Percentiles rank a stretch among this genome's conserved stretches.
phyloP scores from a whole-genome alignment of 2,113 vertebrate genomes.

The Heterotilapia buettikoferi region DNA sequence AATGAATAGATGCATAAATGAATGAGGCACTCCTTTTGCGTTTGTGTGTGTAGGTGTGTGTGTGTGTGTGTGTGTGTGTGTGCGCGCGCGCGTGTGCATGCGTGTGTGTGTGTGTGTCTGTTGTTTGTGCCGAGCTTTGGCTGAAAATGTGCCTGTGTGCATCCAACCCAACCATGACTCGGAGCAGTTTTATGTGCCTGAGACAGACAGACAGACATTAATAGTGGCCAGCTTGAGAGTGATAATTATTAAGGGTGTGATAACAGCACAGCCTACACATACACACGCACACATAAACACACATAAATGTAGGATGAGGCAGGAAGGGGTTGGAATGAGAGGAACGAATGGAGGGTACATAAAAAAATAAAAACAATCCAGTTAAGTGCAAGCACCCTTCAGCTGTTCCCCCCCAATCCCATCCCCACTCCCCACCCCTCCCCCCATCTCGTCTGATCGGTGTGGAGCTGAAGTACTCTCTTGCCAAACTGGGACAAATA shows the following conservation, averaged over 20 bases:
- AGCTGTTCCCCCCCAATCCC: conserved; percentile 24
- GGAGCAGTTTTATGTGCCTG: conserved; percentile 25
- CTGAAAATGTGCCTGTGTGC: conserved; percentile 1
- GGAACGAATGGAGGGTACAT: conserved; percentile 36
- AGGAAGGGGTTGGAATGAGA: conserved; percentile 35
- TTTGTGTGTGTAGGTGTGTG: neutral
- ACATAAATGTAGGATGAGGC: conserved; percentile 15
- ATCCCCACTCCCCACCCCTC: neutral
- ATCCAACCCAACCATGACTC: neutral
- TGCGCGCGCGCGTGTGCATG: neutral
- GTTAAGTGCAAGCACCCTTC: conserved; percentile 59
- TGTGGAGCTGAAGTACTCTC: conserved; percentile 39
- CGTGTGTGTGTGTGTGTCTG: neutral
- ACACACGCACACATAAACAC: conserved; percentile 1
- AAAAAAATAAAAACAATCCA: conserved; percentile 59
- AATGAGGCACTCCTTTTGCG: conserved; percentile 51
- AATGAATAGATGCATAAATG: conserved; percentile 75
- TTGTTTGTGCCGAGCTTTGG: neutral
- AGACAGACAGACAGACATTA: conserved; percentile 42
- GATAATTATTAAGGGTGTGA: conserved; percentile 49
- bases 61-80: neutral
- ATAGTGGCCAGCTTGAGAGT: conserved; percentile 38
- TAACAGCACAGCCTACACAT: conserved; percentile 11
- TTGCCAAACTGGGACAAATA: conserved; percentile 59
- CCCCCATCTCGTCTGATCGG: conserved; percentile 33